Evolutionary conservation across 2,797 vertebrate genomes (phyloP), one percentile per base, ranked within the genome.

Genomic region (Todus mexicanus): DNA sequence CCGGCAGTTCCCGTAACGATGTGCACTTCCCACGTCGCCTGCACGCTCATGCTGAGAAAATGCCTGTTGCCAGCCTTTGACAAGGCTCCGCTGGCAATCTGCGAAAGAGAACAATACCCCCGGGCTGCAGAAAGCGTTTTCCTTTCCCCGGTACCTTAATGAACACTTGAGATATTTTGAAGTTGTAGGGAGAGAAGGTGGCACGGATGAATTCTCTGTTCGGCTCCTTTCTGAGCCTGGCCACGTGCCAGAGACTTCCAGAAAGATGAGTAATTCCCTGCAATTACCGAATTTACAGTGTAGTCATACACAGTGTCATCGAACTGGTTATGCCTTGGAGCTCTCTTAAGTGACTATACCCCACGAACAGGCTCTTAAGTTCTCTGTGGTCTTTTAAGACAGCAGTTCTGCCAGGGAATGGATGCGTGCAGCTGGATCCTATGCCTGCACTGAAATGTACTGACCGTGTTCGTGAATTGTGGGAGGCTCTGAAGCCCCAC

Each of bases 391-490:
- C 29, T 89, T 81, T 61, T 33, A 48, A 81, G 60, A 57, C 25
- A 56, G 20, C 26, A 21, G 20, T 50, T 89, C 63, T 85, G 25
- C 38, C 25, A 37, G 43, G 54, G 38, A 65, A 7, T n/a, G n/a
- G n/a, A n/a, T 5, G 8, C 2, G 0, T 37, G 63, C 59, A 31
- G 17, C 76, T 70, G 59, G 21, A 47, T 51, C 18, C 42, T 50
- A 29, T 43, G 40, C 47, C 57, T 65, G 25, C 0, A 3, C 63
- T 1, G 7, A 22, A 65, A n/a, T 7, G 17, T n/a, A 6, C 31
- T 50, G 69, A 50, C 48, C 60, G 38, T n/a, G 38, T 18, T 56
- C 0, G 0, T 45, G 83, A 65, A 4, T 45, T 1, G 2, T 10
- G 38, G 81, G 78, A 60, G 61, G 50, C 65, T 43, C 2, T 8